phyloP scores from a whole-genome alignment of 2,888 invertebrate genomes.

The Psococerastis gibbosa region DNA sequence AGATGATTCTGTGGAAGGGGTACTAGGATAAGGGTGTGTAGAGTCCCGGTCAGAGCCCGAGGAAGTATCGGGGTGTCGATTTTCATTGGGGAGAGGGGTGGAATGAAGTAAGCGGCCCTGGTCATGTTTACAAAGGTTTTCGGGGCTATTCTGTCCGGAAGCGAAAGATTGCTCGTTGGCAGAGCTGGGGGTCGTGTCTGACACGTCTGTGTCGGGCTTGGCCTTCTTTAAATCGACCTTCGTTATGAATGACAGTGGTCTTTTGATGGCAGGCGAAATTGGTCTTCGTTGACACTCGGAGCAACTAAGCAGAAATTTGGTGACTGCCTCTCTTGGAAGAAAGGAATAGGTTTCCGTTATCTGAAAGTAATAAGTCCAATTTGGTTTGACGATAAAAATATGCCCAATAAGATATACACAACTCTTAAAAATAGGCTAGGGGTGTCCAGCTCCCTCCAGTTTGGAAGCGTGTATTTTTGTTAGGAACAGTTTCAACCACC shows the following conservation, averaged over 20 bases:
- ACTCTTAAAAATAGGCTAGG: too few species aligned
- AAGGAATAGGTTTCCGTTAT: conserved; percentile 94
- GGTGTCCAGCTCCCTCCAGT: too few species aligned
- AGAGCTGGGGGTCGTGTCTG: conserved; percentile 2
- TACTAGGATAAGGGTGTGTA: neutral
- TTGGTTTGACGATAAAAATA: too few species aligned
- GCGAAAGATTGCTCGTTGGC: neutral
- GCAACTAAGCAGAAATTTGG: conserved; percentile 85
- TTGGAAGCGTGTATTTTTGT: too few species aligned
- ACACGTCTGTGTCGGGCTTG: neutral
- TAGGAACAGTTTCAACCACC: too few species aligned
- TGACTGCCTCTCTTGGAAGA: conserved; percentile 88
- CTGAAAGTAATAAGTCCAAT: too few species aligned
- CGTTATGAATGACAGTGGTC: conserved; percentile 19
- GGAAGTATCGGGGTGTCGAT: neutral
- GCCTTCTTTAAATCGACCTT: conserved; percentile 1
- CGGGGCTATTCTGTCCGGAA: conserved; percentile 8
- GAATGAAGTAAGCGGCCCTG: neutral
- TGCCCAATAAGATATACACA: too few species aligned
- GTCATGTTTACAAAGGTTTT: conserved; percentile 6
- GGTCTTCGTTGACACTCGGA: conserved; percentile 70
- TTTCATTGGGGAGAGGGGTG: neutral
- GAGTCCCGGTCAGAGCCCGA: conserved; percentile 1
- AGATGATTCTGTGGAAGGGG: conserved; percentile 2
- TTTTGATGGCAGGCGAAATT: conserved; percentile 27